Base-by-base conservation (phyloP, 2,888 invertebrate species). In the Hylaea fasciaria region DNA sequence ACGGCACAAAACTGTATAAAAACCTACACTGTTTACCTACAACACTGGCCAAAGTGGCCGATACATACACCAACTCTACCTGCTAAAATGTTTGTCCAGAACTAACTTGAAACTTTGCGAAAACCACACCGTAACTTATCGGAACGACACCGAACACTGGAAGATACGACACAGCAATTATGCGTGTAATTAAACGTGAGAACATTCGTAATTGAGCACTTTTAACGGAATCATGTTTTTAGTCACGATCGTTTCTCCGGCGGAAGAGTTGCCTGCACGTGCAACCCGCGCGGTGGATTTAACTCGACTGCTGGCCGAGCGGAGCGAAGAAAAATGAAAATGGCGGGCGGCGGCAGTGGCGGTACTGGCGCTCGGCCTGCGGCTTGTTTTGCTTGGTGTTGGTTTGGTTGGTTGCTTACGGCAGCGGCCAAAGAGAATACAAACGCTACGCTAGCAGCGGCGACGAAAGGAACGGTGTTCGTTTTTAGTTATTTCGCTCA, bases 291-390 rank as follows among this genome's bases (percentile, higher is more conserved):
- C 58, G 72, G 68, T 76, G 76, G 68, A 70, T 80, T 66, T 82
- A 86, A 85, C 87, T 83, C 84, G 86, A 90, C 89, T 89, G 85
- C 68, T 70, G 71, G 80, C 17, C 17, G 82, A 12, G 10, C 2
- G 80, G 28, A n/a, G n/a, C n/a, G n/a, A n/a, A n/a, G n/a, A n/a
- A n/a, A n/a, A n/a, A n/a, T 29, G 82, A 85, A 83, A 85, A 45
- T 64, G 71, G 69, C 60, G 63, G 14, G 41, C 16, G 14, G 32
- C 4, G 22, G 32, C 12, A n/a, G 37, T 10, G 12, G 37, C n/a
- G 3, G 37, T n/a, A n/a, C 4, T 12, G 37, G 37, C 12, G 37
- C 2, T 37, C 5, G 35, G 35, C 9, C 9, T 0, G 37, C 37
- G n/a, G n/a, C n/a, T n/a, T n/a, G n/a, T n/a, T n/a, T n/a, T n/a